Evolutionary conservation across 2,113 vertebrate species (phyloP).

Genomic region (Acrocephalus arundinaceus): DNA sequence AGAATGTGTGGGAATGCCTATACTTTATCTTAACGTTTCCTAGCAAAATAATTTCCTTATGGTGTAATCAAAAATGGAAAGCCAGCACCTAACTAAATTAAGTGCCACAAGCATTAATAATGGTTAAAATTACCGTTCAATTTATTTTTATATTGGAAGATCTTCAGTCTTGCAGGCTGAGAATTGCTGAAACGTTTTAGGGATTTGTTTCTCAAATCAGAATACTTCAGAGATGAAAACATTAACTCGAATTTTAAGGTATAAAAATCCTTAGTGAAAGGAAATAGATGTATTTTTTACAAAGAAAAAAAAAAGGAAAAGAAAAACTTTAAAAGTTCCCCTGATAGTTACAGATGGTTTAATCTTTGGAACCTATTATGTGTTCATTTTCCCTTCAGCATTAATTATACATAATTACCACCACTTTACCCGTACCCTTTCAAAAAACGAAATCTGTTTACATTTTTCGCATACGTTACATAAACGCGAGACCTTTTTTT

Average conservation of each 20-base stretch:
- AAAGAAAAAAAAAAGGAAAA: neutral
- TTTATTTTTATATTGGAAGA: slow-evolving; percentile 28
- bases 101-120: slow-evolving; percentile 15
- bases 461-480: slow-evolving; percentile 40
- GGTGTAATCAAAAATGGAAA: slow-evolving; percentile 44
- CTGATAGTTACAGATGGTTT: slow-evolving; percentile 74
- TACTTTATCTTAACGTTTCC: slow-evolving; percentile 37
- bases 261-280: slow-evolving; percentile 35
- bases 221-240: neutral
- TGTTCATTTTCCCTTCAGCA: slow-evolving; percentile 75
- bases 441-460: slow-evolving; percentile 65
- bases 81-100: slow-evolving; percentile 24
- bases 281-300: neutral
- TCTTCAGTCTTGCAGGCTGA: neutral
- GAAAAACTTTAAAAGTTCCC: slow-evolving; percentile 67
- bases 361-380: slow-evolving; percentile 73
- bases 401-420: slow-evolving; percentile 77
- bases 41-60: slow-evolving; percentile 43
- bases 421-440: slow-evolving; percentile 62
- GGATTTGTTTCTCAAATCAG: neutral
- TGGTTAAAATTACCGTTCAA: slow-evolving; percentile 1
- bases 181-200: neutral
- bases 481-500: neutral
- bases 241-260: neutral
- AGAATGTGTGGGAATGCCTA: slow-evolving; percentile 48